Percentiles rank a stretch among this genome's conserved stretches.
phyloP scores from a whole-genome alignment of 2,113 vertebrate species.

The Myiozetetes cayanensis region DNA sequence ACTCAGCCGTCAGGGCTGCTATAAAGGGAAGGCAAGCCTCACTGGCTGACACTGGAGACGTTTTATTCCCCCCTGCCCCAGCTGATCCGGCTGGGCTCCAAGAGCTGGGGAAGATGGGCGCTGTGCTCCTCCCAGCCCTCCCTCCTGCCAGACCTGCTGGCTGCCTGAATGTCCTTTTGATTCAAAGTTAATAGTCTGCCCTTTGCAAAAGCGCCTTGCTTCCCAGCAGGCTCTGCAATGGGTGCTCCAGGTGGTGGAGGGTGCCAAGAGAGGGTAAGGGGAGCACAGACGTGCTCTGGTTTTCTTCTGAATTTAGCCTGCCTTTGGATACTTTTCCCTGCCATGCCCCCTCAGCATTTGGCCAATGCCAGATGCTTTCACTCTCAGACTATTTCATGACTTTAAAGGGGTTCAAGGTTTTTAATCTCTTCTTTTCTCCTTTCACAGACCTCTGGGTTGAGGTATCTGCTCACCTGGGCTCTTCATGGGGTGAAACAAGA shows the following conservation, averaged over 20 bases:
- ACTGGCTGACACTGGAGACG: background rate
- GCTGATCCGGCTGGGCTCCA: background rate
- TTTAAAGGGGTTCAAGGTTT: background rate
- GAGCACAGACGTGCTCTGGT: background rate
- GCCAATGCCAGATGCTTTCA: background rate
- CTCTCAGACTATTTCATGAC: background rate
- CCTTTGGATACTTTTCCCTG: background rate
- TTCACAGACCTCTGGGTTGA: background rate
- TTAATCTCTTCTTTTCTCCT: background rate
- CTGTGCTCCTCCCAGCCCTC: background rate
- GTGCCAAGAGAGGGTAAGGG: background rate
- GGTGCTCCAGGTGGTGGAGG: background rate
- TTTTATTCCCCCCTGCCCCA: background rate
- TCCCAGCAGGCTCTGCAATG: background rate
- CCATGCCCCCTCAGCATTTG: background rate
- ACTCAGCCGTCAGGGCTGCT: background rate
- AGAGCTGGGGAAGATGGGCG: background rate
- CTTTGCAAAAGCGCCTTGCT: background rate
- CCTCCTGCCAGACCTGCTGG: background rate
- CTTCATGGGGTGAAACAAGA: background rate
- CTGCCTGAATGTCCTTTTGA: conserved; percentile 1
- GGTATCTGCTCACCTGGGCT: background rate
- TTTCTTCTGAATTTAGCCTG: background rate
- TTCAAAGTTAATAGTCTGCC: background rate
- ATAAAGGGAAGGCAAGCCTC: conserved; percentile 37